Percentiles rank a stretch among this genome's conserved stretches.
Evolutionary conservation across 2,113 vertebrate species (phyloP).

Genomic region (Cynoglossus semilaevis): DNA sequence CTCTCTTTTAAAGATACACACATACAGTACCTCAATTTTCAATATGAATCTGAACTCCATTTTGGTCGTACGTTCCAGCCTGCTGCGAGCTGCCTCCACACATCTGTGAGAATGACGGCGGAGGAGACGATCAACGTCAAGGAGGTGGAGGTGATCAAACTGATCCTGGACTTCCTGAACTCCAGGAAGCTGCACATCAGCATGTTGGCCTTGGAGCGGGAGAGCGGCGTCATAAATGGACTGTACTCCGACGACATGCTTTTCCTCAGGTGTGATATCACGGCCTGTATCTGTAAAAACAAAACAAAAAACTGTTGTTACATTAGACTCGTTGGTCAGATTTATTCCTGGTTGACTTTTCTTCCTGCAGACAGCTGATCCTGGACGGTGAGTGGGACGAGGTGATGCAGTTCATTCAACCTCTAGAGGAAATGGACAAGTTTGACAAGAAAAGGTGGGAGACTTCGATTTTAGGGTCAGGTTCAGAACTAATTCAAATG

Average conservation of each 20-base stretch:
- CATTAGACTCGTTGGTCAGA: not conserved
- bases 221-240: conserved; percentile 96
- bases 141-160: conserved; percentile 95
- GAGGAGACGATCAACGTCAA: conserved; percentile 97
- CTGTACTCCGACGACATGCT: conserved; percentile 99
- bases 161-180: conserved; percentile 95
- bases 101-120: conserved; percentile 88
- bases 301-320: not conserved
- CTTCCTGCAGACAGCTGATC: conserved; percentile 85
- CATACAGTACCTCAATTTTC: too few species aligned
- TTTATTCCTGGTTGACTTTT: not conserved
- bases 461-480: not conserved
- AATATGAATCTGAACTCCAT: not conserved
- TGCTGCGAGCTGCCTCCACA: conserved; percentile 19
- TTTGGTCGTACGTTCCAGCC: not conserved
- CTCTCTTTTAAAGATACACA: too few species aligned
- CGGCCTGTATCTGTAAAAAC: not conserved
- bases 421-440: conserved; percentile 95
- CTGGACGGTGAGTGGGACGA: conserved; percentile 99
- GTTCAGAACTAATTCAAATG: too few species aligned
- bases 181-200: conserved; percentile 96
- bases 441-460: conserved; percentile 94
- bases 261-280: conserved; percentile 84
- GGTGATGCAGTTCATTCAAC: conserved; percentile 98
- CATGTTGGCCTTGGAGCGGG: conserved; percentile 96